These are phyloP conservation scores for Eupithecia tripunctaria DNA, from an alignment of 2,888 invertebrate species.

Conservation along the genomic window DNA sequence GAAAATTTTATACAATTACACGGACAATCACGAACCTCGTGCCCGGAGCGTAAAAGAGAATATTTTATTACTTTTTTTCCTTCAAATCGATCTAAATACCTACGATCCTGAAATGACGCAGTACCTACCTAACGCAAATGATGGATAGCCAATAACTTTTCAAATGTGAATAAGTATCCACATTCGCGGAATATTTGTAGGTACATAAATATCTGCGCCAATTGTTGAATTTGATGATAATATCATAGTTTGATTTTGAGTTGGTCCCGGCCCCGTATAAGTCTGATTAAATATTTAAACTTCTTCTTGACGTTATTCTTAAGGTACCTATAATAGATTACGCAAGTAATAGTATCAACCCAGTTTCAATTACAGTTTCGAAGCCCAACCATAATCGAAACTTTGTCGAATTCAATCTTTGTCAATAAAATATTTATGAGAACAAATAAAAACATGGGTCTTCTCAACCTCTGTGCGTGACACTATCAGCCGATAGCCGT, in stretches of 20 bases:
- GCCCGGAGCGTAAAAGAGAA: background rate
- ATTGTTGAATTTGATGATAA: too few species aligned
- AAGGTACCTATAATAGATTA: too few species aligned
- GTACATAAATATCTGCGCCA: too few species aligned
- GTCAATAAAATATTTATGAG: conserved; percentile 6
- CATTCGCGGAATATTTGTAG: too few species aligned
- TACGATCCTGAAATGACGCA: too few species aligned
- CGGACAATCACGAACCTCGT: background rate
- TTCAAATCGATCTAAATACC: background rate
- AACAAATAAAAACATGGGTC: conserved; percentile 17
- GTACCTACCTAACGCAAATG: too few species aligned
- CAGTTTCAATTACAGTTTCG: background rate
- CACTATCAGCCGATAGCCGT: conserved; percentile 2
- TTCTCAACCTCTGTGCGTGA: conserved; percentile 2
- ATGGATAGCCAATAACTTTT: too few species aligned
- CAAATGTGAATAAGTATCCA: too few species aligned
- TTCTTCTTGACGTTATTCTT: too few species aligned
- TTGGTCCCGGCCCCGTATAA: too few species aligned
- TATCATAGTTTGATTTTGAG: too few species aligned
- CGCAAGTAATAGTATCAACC: background rate
- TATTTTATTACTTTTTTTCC: background rate
- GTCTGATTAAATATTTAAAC: too few species aligned
- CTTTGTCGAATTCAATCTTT: conserved; percentile 2
- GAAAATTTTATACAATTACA: background rate
- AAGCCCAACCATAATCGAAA: background rate